A percentile compares a stretch with the other conserved stretches of the same genome.
Conservation (phyloP, 2,888 invertebrate genomes). For the Agapostemon virescens region DNA sequence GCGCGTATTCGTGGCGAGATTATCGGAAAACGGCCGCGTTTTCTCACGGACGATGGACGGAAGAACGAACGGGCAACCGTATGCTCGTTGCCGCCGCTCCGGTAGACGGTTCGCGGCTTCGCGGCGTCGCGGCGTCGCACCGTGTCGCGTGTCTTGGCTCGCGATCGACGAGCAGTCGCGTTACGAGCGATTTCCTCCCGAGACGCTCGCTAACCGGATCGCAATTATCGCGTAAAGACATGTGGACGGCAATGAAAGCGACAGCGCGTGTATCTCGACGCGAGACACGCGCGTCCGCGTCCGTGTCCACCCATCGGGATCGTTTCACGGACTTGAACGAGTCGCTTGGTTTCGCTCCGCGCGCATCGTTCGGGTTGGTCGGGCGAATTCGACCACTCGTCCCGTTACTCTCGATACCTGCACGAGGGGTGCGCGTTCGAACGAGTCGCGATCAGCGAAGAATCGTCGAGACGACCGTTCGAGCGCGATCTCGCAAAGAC, state of each 20-base stretch:
- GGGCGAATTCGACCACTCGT: not conserved
- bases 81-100: not conserved
- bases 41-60: constrained; percentile 35
- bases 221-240: constrained; percentile 65
- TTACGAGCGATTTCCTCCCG: constrained; percentile 50
- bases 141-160: constrained; percentile 19
- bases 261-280: constrained; percentile 56
- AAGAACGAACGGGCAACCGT: constrained; percentile 27
- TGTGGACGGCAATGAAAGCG: constrained; percentile 69
- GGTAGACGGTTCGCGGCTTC: not conserved
- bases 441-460: no score
- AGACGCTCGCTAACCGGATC: constrained; percentile 48
- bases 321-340: not conserved
- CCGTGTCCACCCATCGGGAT: not conserved
- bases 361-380: not conserved
- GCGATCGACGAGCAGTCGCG: constrained; percentile 29
- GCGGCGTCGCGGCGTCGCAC: not conserved
- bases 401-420: not conserved
- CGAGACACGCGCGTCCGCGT: not conserved
- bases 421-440: no score
- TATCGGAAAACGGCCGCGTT: constrained; percentile 24
- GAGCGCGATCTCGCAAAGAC: not conserved
- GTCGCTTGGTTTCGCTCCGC: not conserved
- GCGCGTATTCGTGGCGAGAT: constrained; percentile 33
- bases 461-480: constrained; percentile 12